Conservation (phyloP, 2,113 vertebrate species). For the Copsychus sechellarum region DNA sequence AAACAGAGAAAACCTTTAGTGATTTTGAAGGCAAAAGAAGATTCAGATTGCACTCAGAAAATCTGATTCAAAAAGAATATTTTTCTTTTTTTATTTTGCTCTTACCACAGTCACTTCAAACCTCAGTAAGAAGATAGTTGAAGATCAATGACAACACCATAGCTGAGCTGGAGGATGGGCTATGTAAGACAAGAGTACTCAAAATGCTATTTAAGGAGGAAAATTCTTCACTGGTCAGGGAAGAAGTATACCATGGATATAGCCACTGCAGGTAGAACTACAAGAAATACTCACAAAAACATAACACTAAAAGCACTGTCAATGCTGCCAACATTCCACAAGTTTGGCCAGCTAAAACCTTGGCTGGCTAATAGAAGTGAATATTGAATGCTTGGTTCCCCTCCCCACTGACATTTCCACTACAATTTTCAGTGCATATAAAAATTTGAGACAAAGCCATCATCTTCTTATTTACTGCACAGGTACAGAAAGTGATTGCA, state of each 20-base stretch:
- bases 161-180: neutral
- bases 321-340: neutral
- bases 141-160: neutral
- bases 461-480: neutral
- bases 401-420: neutral
- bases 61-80: neutral
- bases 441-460: neutral
- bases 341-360: neutral
- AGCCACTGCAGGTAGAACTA: neutral
- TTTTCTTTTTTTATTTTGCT: accelerated
- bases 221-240: neutral
- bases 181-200: neutral
- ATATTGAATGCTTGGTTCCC: neutral
- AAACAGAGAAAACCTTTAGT: neutral
- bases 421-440: neutral
- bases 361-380: neutral
- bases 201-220: neutral
- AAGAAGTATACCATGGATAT: neutral
- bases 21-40: neutral
- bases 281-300: neutral
- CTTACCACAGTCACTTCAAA: neutral
- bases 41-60: neutral
- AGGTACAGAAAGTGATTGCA: neutral
- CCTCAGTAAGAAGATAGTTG: neutral
- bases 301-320: neutral